A percentile compares a stretch with the other conserved stretches of the same genome.
Conservation (phyloP, 1,140 invertebrate species). For the Leptopilina boulardi region DNA sequence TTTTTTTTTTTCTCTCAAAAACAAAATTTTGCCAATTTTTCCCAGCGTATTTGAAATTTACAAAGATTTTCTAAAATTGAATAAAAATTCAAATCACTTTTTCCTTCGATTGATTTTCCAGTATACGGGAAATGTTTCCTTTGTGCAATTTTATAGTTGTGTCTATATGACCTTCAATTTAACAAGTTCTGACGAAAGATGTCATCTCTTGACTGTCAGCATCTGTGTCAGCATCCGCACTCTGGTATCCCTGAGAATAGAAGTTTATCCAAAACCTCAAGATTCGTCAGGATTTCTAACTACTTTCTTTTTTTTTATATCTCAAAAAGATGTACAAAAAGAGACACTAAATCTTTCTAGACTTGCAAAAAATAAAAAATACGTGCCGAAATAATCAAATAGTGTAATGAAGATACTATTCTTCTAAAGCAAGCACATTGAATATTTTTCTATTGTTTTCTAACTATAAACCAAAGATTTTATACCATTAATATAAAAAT, state of each 20-base stretch:
- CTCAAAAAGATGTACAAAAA: constrained; percentile 61
- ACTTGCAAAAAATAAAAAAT: too few species aligned
- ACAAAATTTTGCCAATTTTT: not conserved
- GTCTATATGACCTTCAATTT: constrained; percentile 37
- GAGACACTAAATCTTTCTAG: constrained; percentile 41
- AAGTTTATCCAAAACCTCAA: constrained; percentile 72
- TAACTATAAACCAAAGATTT: too few species aligned
- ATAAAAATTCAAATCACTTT: not conserved
- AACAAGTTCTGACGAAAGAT: constrained; percentile 67
- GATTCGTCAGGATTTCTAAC: constrained; percentile 65
- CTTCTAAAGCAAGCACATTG: too few species aligned
- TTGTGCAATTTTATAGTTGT: constrained; percentile 27
- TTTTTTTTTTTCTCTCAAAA: not conserved
- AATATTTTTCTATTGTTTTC: too few species aligned
- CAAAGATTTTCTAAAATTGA: too few species aligned
- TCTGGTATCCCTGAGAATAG: constrained; percentile 70
- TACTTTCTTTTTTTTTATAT: constrained; percentile 42
- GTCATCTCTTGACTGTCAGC: constrained; percentile 64
- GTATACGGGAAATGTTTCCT: constrained; percentile 7
- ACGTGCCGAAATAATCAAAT: too few species aligned
- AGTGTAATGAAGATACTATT: too few species aligned
- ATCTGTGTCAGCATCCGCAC: constrained; percentile 67
- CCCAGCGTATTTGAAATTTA: not conserved
- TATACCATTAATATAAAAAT: too few species aligned
- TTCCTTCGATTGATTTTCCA: not conserved